Evolutionary conservation across 2,888 invertebrate genomes (phyloP).

Genomic region (Yponomeuta malinellus): DNA sequence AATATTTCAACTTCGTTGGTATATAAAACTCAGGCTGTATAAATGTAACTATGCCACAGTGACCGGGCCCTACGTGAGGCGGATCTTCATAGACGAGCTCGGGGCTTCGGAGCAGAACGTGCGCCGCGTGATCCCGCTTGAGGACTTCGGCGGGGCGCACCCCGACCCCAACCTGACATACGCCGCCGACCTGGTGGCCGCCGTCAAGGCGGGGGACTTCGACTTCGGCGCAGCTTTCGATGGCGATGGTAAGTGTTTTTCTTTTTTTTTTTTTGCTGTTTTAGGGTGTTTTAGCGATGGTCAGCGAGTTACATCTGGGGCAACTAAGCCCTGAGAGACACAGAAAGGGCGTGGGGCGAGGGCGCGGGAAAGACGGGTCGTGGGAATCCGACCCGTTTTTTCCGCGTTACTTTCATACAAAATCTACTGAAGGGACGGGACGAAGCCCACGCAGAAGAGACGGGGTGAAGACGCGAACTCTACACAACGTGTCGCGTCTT

Average conservation of each 20-base stretch:
- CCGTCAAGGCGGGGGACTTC: constrained; percentile 76
- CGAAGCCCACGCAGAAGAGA: no score
- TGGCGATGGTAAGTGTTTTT: constrained; percentile 87
- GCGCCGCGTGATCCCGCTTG: constrained; percentile 86
- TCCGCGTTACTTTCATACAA: no score
- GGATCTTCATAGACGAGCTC: constrained; percentile 91
- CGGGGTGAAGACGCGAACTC: no score
- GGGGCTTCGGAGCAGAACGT: constrained; percentile 83
- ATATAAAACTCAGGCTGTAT: neutral
- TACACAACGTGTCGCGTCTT: no score
- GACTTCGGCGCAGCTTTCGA: constrained; percentile 97
- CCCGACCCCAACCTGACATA: constrained; percentile 98
- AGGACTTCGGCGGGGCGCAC: constrained; percentile 96
- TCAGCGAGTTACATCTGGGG: no score
- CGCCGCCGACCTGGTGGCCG: constrained; percentile 85
- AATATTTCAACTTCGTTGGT: neutral
- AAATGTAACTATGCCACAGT: constrained; percentile 71
- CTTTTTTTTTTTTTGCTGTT: neutral
- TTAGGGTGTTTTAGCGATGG: no score
- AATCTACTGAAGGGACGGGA: no score
- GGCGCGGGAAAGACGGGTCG: no score
- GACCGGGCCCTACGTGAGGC: constrained; percentile 95
- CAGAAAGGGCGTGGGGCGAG: no score
- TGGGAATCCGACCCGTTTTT: no score
- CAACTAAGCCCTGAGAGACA: no score